Conservation (phyloP, 2,113 vertebrate genomes). For the Pitta sordida region DNA sequence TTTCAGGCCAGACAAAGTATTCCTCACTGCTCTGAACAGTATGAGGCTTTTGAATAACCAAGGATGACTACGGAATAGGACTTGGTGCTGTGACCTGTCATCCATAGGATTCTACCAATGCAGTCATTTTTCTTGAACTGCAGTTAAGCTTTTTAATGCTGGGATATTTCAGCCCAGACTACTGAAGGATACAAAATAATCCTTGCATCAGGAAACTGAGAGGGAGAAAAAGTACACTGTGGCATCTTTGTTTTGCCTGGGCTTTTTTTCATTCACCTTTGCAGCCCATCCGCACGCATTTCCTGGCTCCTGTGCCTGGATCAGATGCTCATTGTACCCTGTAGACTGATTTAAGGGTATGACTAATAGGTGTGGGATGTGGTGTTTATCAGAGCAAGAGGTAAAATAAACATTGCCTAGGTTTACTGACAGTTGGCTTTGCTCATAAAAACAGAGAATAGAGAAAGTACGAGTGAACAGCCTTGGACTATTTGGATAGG, state of each 20-base stretch:
- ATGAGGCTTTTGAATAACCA: slow-evolving; percentile 2
- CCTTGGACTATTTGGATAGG: not conserved
- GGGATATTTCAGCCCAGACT: slow-evolving; percentile 32
- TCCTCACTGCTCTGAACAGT: not conserved
- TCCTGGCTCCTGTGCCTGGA: not conserved
- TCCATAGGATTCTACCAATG: slow-evolving; percentile 11
- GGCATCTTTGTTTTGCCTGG: not conserved
- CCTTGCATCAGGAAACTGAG: not conserved
- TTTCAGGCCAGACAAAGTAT: not conserved
- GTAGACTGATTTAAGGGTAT: not conserved
- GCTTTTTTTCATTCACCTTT: not conserved
- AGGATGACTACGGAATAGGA: not conserved
- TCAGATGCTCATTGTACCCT: not conserved
- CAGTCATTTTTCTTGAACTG: slow-evolving; percentile 27
- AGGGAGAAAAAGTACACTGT: not conserved
- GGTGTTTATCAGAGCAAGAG: not conserved
- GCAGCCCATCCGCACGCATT: not conserved
- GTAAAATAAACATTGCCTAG: not conserved
- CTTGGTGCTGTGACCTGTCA: slow-evolving; percentile 1
- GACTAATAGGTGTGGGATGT: not conserved
- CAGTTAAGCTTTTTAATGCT: slow-evolving; percentile 23
- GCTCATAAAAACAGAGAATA: not conserved
- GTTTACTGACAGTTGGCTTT: not conserved
- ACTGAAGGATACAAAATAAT: slow-evolving; percentile 15
- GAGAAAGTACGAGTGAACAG: not conserved